Base-by-base conservation (phyloP, 2,797 vertebrate species). In the Ataeniobius toweri region DNA sequence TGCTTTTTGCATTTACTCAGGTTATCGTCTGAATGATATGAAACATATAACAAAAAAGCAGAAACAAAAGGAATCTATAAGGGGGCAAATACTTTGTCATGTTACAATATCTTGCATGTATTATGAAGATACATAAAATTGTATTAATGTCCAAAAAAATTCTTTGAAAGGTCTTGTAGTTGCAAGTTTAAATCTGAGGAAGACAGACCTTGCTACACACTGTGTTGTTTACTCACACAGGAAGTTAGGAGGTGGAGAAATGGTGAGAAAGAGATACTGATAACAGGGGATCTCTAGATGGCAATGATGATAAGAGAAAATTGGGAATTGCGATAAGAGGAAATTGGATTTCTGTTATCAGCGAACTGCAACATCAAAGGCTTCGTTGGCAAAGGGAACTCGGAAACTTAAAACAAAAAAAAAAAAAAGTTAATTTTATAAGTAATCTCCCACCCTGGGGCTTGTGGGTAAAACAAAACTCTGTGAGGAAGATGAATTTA, bases 401-500 rank as follows among this genome's bases (percentile, higher is more conserved):
- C 84, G 78, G 56, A 79, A 88, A 91, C 77, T 87, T 89, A 78
- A 74, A 76, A 78, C 14, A 18, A 75, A 77, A 65, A 74, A 81
- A 73, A 78, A 82, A 78, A 78, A 79, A 87, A 88, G 85, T 89
- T 90, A 82, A 88, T 89, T 93, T 93, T 73, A 75, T 39, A 76
- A 90, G 82, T 91, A 91, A 91, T 92, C 92, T 87, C 76, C 79
- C 76, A 75, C 80, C 90, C 91, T 3, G 74, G 73, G 89, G 91
- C 91, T 58, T 36, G 7, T 93, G 91, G 91, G 86, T 93, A 92
- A 92, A 93, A 93, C 90, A 90, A 90, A 93, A 91, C 82, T 88
- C 86, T 89, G 80, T 86, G 89, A 93, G 92, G 87, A 84, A 81
- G 86, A 93, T 89, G 86, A 91, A 84, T 93, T 93, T 88, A 86